Evolutionary conservation across 2,797 vertebrate species (phyloP).

Genomic region (Atherinosoma microstoma): DNA sequence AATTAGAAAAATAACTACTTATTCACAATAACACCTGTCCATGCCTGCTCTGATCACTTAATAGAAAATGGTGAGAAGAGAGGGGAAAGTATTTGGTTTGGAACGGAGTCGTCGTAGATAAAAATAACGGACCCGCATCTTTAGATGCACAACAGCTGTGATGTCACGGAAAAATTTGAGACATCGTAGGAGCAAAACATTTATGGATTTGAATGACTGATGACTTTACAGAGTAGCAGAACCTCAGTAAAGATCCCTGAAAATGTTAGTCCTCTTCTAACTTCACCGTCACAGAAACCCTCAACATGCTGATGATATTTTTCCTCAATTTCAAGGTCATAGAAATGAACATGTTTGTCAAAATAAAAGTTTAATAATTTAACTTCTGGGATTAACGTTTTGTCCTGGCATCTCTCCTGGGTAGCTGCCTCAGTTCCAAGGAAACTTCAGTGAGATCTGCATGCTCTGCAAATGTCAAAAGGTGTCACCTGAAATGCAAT

Average conservation of each 20-base stretch:
- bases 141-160: conserved; percentile 40
- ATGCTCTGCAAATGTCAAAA: conserved; percentile 48
- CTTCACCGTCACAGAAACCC: conserved; percentile 40
- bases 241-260: conserved; percentile 48
- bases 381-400: conserved; percentile 23
- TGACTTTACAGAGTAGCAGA: conserved; percentile 61
- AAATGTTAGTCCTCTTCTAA: conserved; percentile 45
- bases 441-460: conserved; percentile 44
- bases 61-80: conserved; percentile 7
- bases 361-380: neutral
- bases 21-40: conserved; percentile 38
- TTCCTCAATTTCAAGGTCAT: conserved; percentile 22
- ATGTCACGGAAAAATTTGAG: conserved; percentile 34
- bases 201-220: conserved; percentile 37
- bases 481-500: conserved; percentile 55
- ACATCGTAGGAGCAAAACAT: conserved; percentile 34
- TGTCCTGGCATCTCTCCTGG: conserved; percentile 55
- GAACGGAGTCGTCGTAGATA: conserved; percentile 52
- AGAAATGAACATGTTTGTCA: conserved; percentile 19
- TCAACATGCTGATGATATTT: conserved; percentile 11
- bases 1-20: conserved; percentile 50
- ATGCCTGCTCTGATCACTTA: conserved; percentile 20
- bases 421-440: conserved; percentile 75
- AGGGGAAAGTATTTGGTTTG: conserved; percentile 59
- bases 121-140: conserved; percentile 40